Percentiles rank a stretch among this genome's conserved stretches.
Conservation (phyloP, 1,140 invertebrate genomes). For the Solen grandis region DNA sequence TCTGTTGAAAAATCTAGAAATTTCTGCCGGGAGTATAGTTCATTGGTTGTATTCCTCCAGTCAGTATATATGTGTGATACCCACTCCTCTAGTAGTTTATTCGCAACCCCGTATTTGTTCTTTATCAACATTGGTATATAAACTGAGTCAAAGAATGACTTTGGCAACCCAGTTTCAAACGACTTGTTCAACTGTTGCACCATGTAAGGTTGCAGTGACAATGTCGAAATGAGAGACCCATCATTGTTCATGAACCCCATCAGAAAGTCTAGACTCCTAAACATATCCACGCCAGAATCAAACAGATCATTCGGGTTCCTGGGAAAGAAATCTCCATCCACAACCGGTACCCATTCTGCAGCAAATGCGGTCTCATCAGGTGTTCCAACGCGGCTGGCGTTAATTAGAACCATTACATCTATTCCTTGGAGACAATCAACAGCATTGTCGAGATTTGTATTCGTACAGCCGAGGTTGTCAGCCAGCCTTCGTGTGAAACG, state of each 20-base stretch:
- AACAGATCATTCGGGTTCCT: background rate
- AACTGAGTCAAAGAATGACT: constrained; percentile 18
- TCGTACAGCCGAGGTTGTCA: constrained; percentile 6
- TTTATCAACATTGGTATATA: constrained; percentile 87
- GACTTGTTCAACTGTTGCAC: background rate
- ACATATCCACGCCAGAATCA: constrained; percentile 18
- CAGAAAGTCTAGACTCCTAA: constrained; percentile 21
- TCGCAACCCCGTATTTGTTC: constrained; percentile 90
- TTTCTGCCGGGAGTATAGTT: constrained; percentile 81
- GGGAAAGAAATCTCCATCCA: constrained; percentile 28
- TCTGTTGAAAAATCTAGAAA: constrained; percentile 19
- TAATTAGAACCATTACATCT: background rate
- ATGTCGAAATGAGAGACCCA: constrained; percentile 24
- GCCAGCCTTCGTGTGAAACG: constrained; percentile 38
- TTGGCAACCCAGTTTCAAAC: constrained; percentile 12
- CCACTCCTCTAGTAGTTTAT: constrained; percentile 97
- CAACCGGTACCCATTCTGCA: constrained; percentile 18
- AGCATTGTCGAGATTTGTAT: background rate
- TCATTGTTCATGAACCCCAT: constrained; percentile 39
- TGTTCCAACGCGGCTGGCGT: background rate
- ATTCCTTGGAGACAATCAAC: constrained; percentile 31
- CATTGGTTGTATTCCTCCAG: constrained; percentile 91
- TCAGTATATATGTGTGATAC: constrained; percentile 93
- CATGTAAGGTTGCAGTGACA: constrained; percentile 22
- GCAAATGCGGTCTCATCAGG: constrained; percentile 17